These are phyloP conservation scores for Montipora cactus DNA, from an alignment of 64 coral and sea anemone genomes.

Conservation along the genomic window DNA sequence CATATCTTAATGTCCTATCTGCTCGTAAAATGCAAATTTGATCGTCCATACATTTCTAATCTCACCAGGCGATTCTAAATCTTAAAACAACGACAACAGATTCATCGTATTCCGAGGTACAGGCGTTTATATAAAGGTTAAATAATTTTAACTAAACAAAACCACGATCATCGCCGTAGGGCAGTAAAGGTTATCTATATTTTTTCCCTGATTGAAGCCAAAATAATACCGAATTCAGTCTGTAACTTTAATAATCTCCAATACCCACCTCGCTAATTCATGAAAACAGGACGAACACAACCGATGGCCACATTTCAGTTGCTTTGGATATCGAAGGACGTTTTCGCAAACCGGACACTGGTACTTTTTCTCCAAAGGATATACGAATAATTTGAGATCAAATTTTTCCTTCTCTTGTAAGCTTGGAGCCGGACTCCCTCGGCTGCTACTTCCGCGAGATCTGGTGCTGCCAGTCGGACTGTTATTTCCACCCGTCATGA, in stretches of 20 bases:
- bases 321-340: conserved; percentile 81
- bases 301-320: conserved; percentile 85
- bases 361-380: conserved; percentile 88
- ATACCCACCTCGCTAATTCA: conserved; percentile 54
- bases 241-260: conserved; percentile 3
- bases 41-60: not conserved
- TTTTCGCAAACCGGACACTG: conserved; percentile 84
- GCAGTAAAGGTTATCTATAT: not conserved
- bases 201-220: not conserved
- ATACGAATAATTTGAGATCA: conserved; percentile 73
- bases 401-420: conserved; percentile 53
- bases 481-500: conserved; percentile 79
- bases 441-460: conserved; percentile 49
- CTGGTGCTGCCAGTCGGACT: conserved; percentile 84
- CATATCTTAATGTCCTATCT: not conserved
- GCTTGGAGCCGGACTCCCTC: conserved; percentile 62
- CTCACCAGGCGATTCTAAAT: not conserved
- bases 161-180: not conserved
- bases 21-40: conserved; percentile 3
- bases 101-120: not conserved
- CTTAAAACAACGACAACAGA: not conserved
- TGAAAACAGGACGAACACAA: conserved; percentile 80
- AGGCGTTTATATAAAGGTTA: not conserved
- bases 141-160: not conserved
- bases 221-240: not conserved